Base-by-base conservation (phyloP, 30 jellyfish, hydroid and myxozoan genomes). In the Aurelia sp. region DNA sequence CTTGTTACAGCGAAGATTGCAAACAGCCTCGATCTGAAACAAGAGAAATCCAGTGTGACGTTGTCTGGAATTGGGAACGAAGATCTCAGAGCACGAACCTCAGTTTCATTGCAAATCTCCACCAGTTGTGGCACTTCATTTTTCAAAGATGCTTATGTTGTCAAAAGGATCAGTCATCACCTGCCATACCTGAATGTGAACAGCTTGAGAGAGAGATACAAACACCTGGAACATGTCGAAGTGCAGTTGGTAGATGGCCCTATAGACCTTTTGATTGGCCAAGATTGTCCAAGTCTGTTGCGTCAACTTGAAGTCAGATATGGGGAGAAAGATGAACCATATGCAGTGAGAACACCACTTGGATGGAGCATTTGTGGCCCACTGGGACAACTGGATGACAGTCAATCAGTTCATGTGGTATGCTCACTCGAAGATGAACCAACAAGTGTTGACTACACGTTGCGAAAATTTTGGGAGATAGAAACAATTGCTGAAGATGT, bases 291-390 rank as follows among this genome's bases (percentile, higher is more conserved):
- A 70, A 70, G 81, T 70, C 81, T 70, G 81, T 70, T 70, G 30
- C 81, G 81, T 33, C 81, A 70, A 33, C 81, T 70, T 22, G 81
- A 70, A 70, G 62, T 31, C 12, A 33, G 66, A 35, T 70, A 70
- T 15, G 81, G 81, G 63, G 81, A 31, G n/a, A 33, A 70, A 3
- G 62, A 70, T 70, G 63, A 70, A 70, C 66, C 81, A 70, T 70
- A 70, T 44, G 81, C 81, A n/a, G 81, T 70, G 31, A 70, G 81
- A 44, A 70, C 81, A 31, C 63, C 81, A 31, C 81, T 70, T 15
- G 81, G 81, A 70, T 70, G 62, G 66, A 70, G 81, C 66, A 70
- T 70, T 70, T 70, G 62, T 70, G 81, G 81, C 81, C 81, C 81
- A 70, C 4, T 3, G 44, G 44, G 44, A 35, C 44, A 4, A 35